Base-by-base conservation (phyloP, 2,113 vertebrate genomes). In the Malurus elegans region DNA sequence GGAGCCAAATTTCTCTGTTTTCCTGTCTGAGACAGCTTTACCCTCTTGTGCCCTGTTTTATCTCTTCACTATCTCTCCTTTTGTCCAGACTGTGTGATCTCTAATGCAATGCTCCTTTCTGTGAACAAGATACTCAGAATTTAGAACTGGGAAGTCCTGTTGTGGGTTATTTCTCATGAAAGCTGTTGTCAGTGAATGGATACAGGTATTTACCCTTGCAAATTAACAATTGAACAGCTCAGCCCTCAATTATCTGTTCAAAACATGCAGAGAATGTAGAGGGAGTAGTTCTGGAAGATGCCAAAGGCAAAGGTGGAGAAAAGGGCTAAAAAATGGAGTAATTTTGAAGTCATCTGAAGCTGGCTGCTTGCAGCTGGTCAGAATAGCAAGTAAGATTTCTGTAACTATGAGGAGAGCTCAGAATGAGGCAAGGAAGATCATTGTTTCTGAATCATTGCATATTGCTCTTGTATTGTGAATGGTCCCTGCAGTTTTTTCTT, bases 291-390 rank as follows among this genome's bases (percentile, higher is more conserved):
- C 44, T 86, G n/a, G 53, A 92, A 78, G 69, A 31, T 88, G 79
- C 88, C 69, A 88, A 50, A 86, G 67, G 47, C 86, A 88, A 88
- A 95, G 51, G 62, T 91, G 48, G 78, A 91, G 56, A 88, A 89
- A 83, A 80, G 19, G 53, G 18, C 31, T 47, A 48, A 84, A 87
- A 91, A 85, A 69, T 36, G 0, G 70, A 32, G 18, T 69, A 48
- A 72, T 86, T 85, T 45, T 69, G 28, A 61, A 87, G 53, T 90
- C 31, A 79, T 91, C 31, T 93, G 74, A 48, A 92, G 65, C 45
- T 19, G 2, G 73, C n/a, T 51, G 12, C 26, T 64, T 51, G n/a
- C 3, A 86, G 23, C 5, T 86, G 31, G n/a, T 93, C 47, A 86
- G 82, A 90, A 79, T 32, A 75, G 36, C 19, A 82, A 87, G 34